Percentiles rank a stretch among this genome's conserved stretches.
Evolutionary conservation across 92 coral and sea anemone genomes (phyloP).

Genomic region (Porites evermanni): DNA sequence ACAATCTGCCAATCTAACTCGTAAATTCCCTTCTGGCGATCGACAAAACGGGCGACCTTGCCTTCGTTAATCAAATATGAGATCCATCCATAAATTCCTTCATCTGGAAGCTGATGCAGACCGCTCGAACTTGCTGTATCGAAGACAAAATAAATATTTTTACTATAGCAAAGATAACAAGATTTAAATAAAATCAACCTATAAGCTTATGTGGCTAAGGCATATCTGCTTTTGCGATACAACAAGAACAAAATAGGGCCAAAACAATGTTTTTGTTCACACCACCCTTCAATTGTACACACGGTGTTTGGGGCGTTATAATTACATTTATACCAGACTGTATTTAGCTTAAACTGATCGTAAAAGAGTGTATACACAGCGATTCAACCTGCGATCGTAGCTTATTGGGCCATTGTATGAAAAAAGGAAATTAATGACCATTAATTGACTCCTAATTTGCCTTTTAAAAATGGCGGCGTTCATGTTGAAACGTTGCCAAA

Average conservation of each 20-base stretch:
- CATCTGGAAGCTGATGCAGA: background rate
- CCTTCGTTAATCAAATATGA: background rate
- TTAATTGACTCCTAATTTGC: background rate
- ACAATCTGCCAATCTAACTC: constrained; percentile 32
- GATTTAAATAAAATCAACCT: background rate
- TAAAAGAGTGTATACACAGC: no score
- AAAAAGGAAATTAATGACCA: background rate
- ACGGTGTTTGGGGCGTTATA: no score
- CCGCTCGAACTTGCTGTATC: background rate
- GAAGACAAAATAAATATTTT: no score
- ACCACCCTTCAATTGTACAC: no score
- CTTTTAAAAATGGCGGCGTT: background rate
- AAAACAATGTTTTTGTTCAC: background rate
- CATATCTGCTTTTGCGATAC: no score
- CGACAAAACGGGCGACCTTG: constrained; percentile 1
- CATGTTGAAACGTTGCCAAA: no score
- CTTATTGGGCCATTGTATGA: background rate
- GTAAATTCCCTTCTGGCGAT: background rate
- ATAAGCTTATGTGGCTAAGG: no score
- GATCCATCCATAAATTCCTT: constrained; percentile 39
- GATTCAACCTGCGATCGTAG: background rate
- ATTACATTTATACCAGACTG: no score
- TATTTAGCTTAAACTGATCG: no score
- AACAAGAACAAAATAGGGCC: background rate
- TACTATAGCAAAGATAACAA: background rate